phyloP scores from a whole-genome alignment of 2,797 vertebrate genomes.

The Gymnothorax reevesii region DNA sequence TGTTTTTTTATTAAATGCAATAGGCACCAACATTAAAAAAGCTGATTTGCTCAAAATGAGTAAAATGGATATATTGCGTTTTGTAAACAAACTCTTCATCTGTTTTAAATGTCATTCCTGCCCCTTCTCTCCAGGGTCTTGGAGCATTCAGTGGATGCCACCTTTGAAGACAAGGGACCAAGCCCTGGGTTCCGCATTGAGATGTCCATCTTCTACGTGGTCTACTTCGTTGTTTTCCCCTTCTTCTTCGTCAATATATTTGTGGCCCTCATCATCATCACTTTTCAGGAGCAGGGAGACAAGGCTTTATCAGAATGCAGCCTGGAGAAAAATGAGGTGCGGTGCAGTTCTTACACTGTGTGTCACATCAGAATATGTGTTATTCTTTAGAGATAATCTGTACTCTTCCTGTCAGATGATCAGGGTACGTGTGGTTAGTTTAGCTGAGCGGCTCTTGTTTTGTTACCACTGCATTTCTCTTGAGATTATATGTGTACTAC shows the following conservation, averaged over 20 bases:
- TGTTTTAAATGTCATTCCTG: background rate
- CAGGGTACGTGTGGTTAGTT: background rate
- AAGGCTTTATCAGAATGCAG: constrained; percentile 96
- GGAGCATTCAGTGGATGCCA: constrained; percentile 96
- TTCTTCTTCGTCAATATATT: constrained; percentile 99
- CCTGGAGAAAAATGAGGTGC: constrained; percentile 96
- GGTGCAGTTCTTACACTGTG: background rate
- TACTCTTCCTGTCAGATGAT: background rate
- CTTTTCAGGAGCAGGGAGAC: constrained; percentile 97
- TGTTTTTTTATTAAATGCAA: no score
- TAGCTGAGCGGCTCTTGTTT: background rate
- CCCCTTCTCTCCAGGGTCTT: constrained; percentile 77
- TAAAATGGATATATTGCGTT: no score
- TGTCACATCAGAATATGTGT: background rate
- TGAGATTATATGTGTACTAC: background rate
- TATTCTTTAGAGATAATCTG: background rate
- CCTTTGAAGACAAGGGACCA: constrained; percentile 91
- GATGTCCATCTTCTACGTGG: constrained; percentile 97
- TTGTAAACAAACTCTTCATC: no score
- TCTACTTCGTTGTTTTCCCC: constrained; percentile 97
- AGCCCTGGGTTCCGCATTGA: constrained; percentile 95
- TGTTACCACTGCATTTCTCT: background rate
- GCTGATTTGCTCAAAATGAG: no score
- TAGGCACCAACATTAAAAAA: no score
- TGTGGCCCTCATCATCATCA: constrained; percentile 97